Evolutionary conservation across 2,797 vertebrate species (phyloP).

Genomic region (Gadopsis marmoratus): DNA sequence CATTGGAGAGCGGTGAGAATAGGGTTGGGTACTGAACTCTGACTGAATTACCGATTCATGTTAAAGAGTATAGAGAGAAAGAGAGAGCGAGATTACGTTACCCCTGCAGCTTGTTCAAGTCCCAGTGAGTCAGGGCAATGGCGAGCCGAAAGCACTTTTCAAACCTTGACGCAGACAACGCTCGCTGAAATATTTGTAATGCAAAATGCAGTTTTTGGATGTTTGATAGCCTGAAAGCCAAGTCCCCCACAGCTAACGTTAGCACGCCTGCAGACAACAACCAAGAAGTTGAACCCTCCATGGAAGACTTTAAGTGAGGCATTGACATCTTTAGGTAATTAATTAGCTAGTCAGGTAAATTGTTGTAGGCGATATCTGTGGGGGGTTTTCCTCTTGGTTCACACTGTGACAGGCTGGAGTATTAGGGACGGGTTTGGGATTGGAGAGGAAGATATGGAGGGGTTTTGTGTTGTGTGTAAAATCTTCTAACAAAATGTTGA

Average conservation of each 20-base stretch:
- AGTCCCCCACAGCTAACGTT: too few relatives aligned
- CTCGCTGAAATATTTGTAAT: background rate
- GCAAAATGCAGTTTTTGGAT: background rate
- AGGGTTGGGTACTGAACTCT: background rate
- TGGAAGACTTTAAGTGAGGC: too few relatives aligned
- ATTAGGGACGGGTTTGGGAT: background rate
- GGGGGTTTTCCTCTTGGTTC: too few relatives aligned
- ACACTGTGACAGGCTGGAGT: background rate
- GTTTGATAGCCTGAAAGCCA: background rate
- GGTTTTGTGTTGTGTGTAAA: background rate
- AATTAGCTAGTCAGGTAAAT: too few relatives aligned
- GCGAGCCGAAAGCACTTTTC: background rate
- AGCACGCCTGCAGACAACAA: too few relatives aligned
- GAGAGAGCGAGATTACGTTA: background rate
- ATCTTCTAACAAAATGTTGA: background rate
- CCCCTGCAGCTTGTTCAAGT: slow-evolving; percentile 3
- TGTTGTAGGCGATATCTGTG: too few relatives aligned
- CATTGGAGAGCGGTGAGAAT: slow-evolving; percentile 3
- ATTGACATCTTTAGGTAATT: too few relatives aligned
- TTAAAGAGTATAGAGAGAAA: background rate
- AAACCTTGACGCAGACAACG: background rate
- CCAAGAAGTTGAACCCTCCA: too few relatives aligned
- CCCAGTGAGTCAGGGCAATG: background rate
- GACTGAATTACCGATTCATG: background rate
- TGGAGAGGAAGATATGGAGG: background rate